A percentile compares a stretch with the other conserved stretches of the same genome.
Conservation (phyloP, 2,113 vertebrate species). For the Menidia beryllina region DNA sequence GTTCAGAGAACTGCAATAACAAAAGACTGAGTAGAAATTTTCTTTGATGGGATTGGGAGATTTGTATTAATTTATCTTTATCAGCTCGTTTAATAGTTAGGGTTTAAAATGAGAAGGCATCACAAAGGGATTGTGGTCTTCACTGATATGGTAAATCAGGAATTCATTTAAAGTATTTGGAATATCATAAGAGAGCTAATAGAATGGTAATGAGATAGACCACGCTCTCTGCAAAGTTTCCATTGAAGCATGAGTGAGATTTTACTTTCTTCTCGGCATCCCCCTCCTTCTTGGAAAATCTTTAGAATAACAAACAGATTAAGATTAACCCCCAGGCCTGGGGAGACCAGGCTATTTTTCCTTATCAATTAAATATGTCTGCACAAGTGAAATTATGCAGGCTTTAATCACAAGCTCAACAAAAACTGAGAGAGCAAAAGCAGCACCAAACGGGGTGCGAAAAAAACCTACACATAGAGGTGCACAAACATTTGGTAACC, state of each 20-base stretch:
- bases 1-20: conserved; percentile 34
- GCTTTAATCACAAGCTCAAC: conserved; percentile 51
- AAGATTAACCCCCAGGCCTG: conserved; percentile 45
- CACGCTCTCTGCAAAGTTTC: conserved; percentile 28
- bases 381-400: conserved; percentile 59
- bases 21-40: conserved; percentile 22
- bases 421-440: conserved; percentile 52
- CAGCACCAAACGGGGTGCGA: conserved; percentile 31
- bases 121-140: conserved; percentile 5
- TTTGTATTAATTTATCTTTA: conserved; percentile 8
- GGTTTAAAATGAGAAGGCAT: conserved; percentile 16
- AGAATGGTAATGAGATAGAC: conserved; percentile 20
- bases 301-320: conserved; percentile 63
- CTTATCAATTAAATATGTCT: conserved; percentile 50
- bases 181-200: conserved; percentile 8
- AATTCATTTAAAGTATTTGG: conserved; percentile 12
- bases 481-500: conserved; percentile 17
- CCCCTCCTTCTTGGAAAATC: conserved; percentile 30
- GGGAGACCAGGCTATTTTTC: conserved; percentile 21
- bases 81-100: conserved; percentile 34
- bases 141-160: background rate
- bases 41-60: conserved; percentile 9
- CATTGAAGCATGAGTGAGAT: conserved; percentile 31
- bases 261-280: conserved; percentile 7
- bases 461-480: conserved; percentile 3